Evolutionary conservation across 2,888 invertebrate genomes (phyloP), one percentile per base, ranked within the genome.

Genomic region (Hypselothyrea guttata): DNA sequence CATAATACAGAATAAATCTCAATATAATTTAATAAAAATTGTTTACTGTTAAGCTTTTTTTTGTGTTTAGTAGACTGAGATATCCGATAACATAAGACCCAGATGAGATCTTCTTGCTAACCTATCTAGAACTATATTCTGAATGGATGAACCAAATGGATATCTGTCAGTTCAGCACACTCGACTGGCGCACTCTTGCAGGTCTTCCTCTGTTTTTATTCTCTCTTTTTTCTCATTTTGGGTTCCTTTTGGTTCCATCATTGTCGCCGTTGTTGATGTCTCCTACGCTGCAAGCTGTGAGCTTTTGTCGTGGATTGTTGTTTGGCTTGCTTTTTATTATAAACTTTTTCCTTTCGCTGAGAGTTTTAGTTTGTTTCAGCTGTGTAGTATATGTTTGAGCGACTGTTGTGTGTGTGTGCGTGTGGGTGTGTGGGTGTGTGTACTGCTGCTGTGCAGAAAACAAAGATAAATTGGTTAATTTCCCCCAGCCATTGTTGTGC

Each of bases 391-490:
- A 9, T 7, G 31, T 42, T 57, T 59, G 65, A 22, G 22, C 38
- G 7, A n/a, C n/a, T n/a, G n/a, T n/a, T n/a, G n/a, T n/a, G n/a
- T n/a, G n/a, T 60, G 53, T 53, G 44, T 49, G 1, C 11, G 4
- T 7, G 11, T 41, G 7, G 37, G 13, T 30, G 34, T 34, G 16
- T 1, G 11, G 41, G 45, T 37, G n/a, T 46, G 2, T 37, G 41
- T 38, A 41, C 53, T 62, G 13, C 51, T 64, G 69, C 68, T 78
- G 71, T 75, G 81, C 71, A 84, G 87, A 84, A 86, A 88, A 87
- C 88, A 88, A 86, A 88, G 88, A 88, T 87, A 88, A 89, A 89
- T 89, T 88, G 87, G 86, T 87, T 88, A 88, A 89, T 88, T 89
- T 89, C 87, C 88, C 84, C 84, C 81, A 71, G 85, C 87, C 84